Evolutionary conservation across 2,888 invertebrate species (phyloP).

Genomic region (Eurytoma californica): DNA sequence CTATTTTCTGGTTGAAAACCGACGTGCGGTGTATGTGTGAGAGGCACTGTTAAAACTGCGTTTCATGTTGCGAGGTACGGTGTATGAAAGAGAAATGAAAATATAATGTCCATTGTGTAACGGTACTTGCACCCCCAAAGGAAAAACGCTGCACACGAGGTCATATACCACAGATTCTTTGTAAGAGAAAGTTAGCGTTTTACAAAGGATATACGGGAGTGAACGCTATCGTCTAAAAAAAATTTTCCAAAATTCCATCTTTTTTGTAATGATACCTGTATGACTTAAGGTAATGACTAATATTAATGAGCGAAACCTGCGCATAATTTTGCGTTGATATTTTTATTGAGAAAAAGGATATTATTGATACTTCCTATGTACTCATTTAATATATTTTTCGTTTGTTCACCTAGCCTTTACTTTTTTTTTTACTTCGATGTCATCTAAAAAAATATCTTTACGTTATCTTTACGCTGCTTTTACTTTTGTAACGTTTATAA

Average conservation of each 20-base stretch:
- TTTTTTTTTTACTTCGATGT: slow-evolving; percentile 38
- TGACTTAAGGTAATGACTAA: slow-evolving; percentile 51
- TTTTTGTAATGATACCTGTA: slow-evolving; percentile 46
- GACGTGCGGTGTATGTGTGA: slow-evolving; percentile 53
- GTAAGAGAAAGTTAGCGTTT: slow-evolving; percentile 48
- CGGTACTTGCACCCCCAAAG: slow-evolving; percentile 51
- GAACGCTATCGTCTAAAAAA: slow-evolving; percentile 41
- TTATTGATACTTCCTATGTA: slow-evolving; percentile 3
- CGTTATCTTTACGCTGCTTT: background rate
- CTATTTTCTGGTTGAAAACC: slow-evolving; percentile 65
- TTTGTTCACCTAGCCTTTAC: slow-evolving; percentile 1
- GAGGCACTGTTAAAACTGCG: slow-evolving; percentile 57
- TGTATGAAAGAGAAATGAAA: slow-evolving; percentile 52
- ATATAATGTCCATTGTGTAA: slow-evolving; percentile 49
- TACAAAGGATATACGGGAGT: slow-evolving; percentile 41
- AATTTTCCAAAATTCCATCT: slow-evolving; percentile 50
- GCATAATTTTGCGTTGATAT: slow-evolving; percentile 48
- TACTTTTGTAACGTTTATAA: slow-evolving; percentile 12
- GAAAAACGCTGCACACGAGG: slow-evolving; percentile 42
- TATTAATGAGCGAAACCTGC: slow-evolving; percentile 45
- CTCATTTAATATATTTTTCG: slow-evolving; percentile 11
- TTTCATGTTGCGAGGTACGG: slow-evolving; percentile 53
- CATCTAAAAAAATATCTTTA: slow-evolving; percentile 11
- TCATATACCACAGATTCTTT: slow-evolving; percentile 50
- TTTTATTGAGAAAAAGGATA: slow-evolving; percentile 47